These are phyloP conservation scores for Melieria omissa DNA, from an alignment of 2,888 invertebrate genomes.

Conservation along the genomic window DNA sequence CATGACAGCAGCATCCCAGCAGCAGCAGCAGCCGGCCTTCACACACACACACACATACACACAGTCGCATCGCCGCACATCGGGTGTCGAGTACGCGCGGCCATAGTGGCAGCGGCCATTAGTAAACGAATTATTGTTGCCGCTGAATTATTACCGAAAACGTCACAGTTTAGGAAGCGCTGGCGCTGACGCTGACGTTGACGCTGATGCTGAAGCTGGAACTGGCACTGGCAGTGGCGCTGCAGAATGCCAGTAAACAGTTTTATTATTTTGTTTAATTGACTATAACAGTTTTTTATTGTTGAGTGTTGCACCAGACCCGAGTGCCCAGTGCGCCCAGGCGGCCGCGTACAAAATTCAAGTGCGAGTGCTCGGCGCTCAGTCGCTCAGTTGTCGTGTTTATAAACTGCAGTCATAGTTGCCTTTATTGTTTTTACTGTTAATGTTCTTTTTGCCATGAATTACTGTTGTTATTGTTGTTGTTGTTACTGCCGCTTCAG, in stretches of 20 bases:
- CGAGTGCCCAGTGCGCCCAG: constrained; percentile 18
- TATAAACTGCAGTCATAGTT: neutral
- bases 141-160: constrained; percentile 28
- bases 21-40: neutral
- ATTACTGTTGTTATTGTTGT: neutral
- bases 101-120: constrained; percentile 12
- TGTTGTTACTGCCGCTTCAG: neutral
- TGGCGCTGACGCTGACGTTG: neutral
- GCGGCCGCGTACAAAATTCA: constrained; percentile 7
- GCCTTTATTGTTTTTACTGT: constrained; percentile 21
- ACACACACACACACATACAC: too few relatives aligned
- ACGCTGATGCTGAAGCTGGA: neutral
- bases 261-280: constrained; percentile 58
- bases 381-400: neutral
- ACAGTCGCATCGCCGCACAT: too few relatives aligned
- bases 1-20: constrained; percentile 10
- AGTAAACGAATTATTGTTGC: constrained; percentile 33
- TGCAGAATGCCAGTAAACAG: constrained; percentile 33
- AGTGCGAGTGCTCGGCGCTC: neutral
- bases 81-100: neutral
- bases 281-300: constrained; percentile 57
- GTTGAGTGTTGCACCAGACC: constrained; percentile 16
- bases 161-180: constrained; percentile 26
- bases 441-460: neutral
- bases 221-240: constrained; percentile 8